Evolutionary conservation across 1,140 invertebrate species (phyloP).

Genomic region (Lamellibrachia luymesi): DNA sequence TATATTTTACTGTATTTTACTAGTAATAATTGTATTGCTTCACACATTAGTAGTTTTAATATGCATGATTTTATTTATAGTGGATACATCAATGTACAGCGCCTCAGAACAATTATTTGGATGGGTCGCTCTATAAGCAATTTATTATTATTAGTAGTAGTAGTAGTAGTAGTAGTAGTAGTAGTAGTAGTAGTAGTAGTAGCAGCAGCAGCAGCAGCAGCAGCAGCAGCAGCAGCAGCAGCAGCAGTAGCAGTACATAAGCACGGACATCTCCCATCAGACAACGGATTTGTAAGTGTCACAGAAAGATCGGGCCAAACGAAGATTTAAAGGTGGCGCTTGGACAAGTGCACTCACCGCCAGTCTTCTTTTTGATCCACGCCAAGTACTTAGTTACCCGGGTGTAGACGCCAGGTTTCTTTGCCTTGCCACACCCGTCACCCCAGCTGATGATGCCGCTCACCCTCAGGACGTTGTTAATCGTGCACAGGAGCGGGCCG

Average conservation of each 20-base stretch:
- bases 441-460: slow-evolving; percentile 27
- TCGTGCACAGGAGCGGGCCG: slow-evolving; percentile 57
- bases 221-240: slow-evolving; percentile 8
- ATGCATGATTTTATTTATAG: no score
- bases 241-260: slow-evolving; percentile 8
- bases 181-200: slow-evolving; percentile 17
- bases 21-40: no score
- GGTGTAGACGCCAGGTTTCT: slow-evolving; percentile 22
- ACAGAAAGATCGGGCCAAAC: no score
- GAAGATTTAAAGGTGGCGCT: no score
- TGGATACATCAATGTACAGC: no score
- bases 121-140: no score
- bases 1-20: no score
- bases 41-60: no score
- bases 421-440: slow-evolving; percentile 4
- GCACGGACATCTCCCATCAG: no score
- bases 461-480: background rate
- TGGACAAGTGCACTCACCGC: background rate
- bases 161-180: slow-evolving; percentile 17
- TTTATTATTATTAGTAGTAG: background rate
- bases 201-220: slow-evolving; percentile 15
- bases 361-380: slow-evolving; percentile 20
- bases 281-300: no score
- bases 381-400: slow-evolving; percentile 19
- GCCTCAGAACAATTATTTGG: no score